Base-by-base conservation (phyloP, 2,888 invertebrate genomes). In the Synanthedon tipuliformis region DNA sequence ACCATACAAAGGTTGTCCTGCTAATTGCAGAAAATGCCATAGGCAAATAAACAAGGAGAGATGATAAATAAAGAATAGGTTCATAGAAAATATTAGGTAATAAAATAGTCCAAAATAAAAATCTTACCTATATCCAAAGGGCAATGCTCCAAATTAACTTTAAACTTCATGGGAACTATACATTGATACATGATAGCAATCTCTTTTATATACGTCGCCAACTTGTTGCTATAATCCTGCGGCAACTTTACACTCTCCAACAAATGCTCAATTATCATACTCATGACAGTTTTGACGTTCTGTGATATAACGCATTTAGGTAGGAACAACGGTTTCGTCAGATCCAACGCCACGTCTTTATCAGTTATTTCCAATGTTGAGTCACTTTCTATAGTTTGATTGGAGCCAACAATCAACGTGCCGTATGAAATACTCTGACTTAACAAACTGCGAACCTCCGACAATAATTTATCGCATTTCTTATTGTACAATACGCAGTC, bases 181-280 rank as follows among this genome's bases (percentile, higher is more conserved):
- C 76, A 73, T 61, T 86, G 85, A 54, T 88, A 88, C 78, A 88
- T 73, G 10, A 83, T 73, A 23, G 82, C 83, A 48, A 88, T 76
- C 62, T 86, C 83, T 58, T 75, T 83, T 7, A 88, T 68, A 45
- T 83, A 82, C 5, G 64, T 54, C 10, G 86, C 75, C 3, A 88
- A 65, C 56, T 83, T 78, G 8, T 62, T 69, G 11, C 76, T 73
- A 52, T 87, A 84, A 49, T 71, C 76, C 48, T 81, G 73, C 0
- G 88, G 84, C 51, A 84, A 56, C 34, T 81, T 84, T 0, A 69
- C 63, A 61, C 84, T 79, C 52, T 83, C 81, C 49, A 83, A 81
- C 55, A 88, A 71, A 67, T 86, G 81, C 13, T 81, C 78, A 1
- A 81, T 67, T 45, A 88, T 77, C 57, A 83, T 62, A 1, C 66